These are phyloP conservation scores for Galaxias olidus DNA, from an alignment of 2,797 vertebrate genomes.

Conservation along the genomic window DNA sequence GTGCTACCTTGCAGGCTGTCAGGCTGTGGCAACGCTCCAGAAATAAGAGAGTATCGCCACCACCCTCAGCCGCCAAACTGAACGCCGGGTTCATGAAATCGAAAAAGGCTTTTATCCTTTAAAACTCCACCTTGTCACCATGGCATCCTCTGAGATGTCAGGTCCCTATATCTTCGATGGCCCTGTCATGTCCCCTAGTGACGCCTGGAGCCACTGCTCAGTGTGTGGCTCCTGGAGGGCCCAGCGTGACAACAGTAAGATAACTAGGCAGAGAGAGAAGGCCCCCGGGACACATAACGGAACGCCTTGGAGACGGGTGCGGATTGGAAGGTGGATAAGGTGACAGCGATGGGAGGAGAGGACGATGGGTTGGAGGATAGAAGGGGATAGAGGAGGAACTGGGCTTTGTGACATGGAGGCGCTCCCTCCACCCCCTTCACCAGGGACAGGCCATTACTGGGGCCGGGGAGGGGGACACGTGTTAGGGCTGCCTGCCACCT, in stretches of 20 bases:
- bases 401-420: constrained; percentile 66
- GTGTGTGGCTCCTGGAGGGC: constrained; percentile 1
- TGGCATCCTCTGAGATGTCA: constrained; percentile 7
- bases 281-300: constrained; percentile 28
- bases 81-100: no score
- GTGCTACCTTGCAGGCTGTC: not conserved
- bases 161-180: not conserved
- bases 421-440: constrained; percentile 49
- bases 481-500: constrained; percentile 62
- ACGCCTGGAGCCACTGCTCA: constrained; percentile 8
- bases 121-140: not conserved
- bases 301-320: constrained; percentile 30
- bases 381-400: constrained; percentile 33
- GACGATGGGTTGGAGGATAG: constrained; percentile 29
- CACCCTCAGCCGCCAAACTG: no score
- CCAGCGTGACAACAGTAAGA: constrained; percentile 5
- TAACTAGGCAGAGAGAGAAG: constrained; percentile 5
- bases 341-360: constrained; percentile 41
- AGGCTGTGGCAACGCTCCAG: constrained; percentile 6
- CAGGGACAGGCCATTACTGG: constrained; percentile 67
- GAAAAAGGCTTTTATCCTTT: not conserved
- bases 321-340: constrained; percentile 24
- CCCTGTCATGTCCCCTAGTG: constrained; percentile 1
- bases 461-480: constrained; percentile 42
- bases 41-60: constrained; percentile 5